Evolutionary conservation across 2,888 invertebrate genomes (phyloP).

Genomic region (Noctua pronuba): DNA sequence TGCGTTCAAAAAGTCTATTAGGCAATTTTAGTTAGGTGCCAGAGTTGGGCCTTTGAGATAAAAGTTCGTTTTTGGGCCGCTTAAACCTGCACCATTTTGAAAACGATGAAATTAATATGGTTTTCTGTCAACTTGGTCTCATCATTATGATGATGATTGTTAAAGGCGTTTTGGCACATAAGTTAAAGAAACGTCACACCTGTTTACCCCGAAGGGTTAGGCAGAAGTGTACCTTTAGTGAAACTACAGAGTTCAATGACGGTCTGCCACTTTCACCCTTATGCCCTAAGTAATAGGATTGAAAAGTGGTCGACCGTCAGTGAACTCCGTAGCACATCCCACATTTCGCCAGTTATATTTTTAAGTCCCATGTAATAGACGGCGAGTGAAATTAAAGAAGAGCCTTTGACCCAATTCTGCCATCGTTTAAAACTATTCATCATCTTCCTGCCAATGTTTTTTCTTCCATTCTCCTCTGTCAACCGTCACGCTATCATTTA

Average conservation of each 20-base stretch:
- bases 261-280: too few relatives aligned
- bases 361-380: background rate
- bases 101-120: background rate
- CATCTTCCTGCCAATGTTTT: too few relatives aligned
- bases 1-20: slow-evolving; percentile 3
- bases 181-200: background rate
- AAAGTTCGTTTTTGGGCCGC: slow-evolving; percentile 1
- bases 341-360: background rate
- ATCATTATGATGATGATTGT: background rate
- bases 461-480: too few relatives aligned
- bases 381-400: background rate
- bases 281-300: too few relatives aligned
- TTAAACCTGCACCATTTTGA: background rate
- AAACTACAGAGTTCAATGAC: too few relatives aligned
- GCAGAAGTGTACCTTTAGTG: background rate
- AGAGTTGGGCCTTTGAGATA: background rate
- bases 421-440: background rate
- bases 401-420: background rate
- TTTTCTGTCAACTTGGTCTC: background rate
- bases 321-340: too few relatives aligned
- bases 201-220: background rate
- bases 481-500: too few relatives aligned
- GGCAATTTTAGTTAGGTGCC: background rate
- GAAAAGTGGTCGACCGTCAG: too few relatives aligned
- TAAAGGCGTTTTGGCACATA: background rate